A percentile compares a stretch with the other conserved stretches of the same genome.
phyloP scores from a whole-genome alignment of 1,140 invertebrate species.

The Euura lappo region DNA sequence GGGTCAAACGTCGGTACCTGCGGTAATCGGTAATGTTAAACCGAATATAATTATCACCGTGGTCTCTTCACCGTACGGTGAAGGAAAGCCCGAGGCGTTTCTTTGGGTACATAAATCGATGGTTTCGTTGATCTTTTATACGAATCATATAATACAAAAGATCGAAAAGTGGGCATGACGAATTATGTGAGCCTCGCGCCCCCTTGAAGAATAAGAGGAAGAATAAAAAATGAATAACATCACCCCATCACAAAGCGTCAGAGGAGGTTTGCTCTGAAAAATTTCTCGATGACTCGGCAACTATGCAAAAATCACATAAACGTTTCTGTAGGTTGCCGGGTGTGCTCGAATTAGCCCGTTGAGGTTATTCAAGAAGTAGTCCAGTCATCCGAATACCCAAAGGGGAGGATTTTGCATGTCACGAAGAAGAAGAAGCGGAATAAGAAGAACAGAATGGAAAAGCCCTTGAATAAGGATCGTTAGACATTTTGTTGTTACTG shows the following conservation, averaged over 20 bases:
- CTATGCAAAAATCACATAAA: conserved; percentile 57
- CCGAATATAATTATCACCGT: too few species aligned
- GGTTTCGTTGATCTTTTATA: too few species aligned
- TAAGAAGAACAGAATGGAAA: too few species aligned
- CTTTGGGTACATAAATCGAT: too few species aligned
- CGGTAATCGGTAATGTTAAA: too few species aligned
- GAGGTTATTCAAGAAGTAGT: background rate
- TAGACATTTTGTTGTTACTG: too few species aligned
- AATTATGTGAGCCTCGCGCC: background rate
- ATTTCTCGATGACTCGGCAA: conserved; percentile 43
- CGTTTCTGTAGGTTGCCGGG: conserved; percentile 36
- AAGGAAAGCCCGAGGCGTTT: too few species aligned
- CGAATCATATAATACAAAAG: too few species aligned
- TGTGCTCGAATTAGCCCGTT: conserved; percentile 53
- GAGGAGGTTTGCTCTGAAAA: conserved; percentile 15
- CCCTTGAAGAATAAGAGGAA: background rate
- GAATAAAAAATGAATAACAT: conserved; percentile 4
- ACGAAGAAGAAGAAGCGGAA: conserved; percentile 56
- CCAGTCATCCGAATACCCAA: conserved; percentile 16
- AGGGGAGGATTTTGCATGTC: conserved; percentile 59
- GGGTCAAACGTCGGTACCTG: too few species aligned
- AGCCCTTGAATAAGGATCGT: too few species aligned
- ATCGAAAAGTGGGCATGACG: background rate
- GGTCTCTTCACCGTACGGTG: too few species aligned
- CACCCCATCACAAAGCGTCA: background rate